A percentile compares a stretch with the other conserved stretches of the same genome.
Conservation (phyloP, 1,140 invertebrate genomes). For the Lordiphosa collinella region DNA sequence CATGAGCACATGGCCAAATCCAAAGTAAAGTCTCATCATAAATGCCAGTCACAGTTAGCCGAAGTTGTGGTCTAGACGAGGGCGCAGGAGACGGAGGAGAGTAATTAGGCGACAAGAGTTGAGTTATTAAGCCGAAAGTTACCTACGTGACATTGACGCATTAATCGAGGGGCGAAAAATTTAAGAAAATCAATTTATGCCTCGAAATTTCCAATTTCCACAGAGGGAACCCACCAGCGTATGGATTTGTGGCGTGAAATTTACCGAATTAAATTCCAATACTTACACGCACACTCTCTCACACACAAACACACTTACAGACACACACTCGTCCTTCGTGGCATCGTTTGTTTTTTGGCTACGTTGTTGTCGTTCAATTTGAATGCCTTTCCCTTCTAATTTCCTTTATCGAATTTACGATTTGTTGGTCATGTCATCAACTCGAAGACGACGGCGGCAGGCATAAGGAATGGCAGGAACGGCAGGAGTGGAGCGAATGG, state of each 20-base stretch:
- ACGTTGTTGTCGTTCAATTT: slow-evolving; percentile 20
- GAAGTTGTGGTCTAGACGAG: not conserved
- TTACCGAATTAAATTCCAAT: slow-evolving; percentile 67
- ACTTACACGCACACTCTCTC: slow-evolving; percentile 23
- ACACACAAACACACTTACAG: slow-evolving; percentile 22
- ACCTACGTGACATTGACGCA: slow-evolving; percentile 34
- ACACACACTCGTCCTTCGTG: not conserved
- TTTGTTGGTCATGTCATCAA: slow-evolving; percentile 72
- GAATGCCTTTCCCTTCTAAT: slow-evolving; percentile 66
- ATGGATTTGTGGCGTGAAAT: slow-evolving; percentile 40
- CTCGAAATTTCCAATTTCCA: slow-evolving; percentile 41
- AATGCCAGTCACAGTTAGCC: slow-evolving; percentile 15
- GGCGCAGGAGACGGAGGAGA: not conserved
- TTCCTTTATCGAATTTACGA: slow-evolving; percentile 78
- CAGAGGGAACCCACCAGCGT: slow-evolving; percentile 14
- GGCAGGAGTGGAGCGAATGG: slow-evolving; percentile 6
- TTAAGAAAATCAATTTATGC: slow-evolving; percentile 69
- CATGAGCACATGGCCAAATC: slow-evolving; percentile 14
- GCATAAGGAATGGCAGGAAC: slow-evolving; percentile 3
- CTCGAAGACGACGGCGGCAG: slow-evolving; percentile 23
- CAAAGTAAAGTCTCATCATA: slow-evolving; percentile 25
- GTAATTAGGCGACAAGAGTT: slow-evolving; percentile 47
- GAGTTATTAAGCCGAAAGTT: slow-evolving; percentile 19
- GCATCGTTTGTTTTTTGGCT: slow-evolving; percentile 16
- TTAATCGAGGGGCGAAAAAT: slow-evolving; percentile 46